Evolutionary conservation across 2,888 invertebrate genomes (phyloP).

Genomic region (Leucophenga maculata): DNA sequence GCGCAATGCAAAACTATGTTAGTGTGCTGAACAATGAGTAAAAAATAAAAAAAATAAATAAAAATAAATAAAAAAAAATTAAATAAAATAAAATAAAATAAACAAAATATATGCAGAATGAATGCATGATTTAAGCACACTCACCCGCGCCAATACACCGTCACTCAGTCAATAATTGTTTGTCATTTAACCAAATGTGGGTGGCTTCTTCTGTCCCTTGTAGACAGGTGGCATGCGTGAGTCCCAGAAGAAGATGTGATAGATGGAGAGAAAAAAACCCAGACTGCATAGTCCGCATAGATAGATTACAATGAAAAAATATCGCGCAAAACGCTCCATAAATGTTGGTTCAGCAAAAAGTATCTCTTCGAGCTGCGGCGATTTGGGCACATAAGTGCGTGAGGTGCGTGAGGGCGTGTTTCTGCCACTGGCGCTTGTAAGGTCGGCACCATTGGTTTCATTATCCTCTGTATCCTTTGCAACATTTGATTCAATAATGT

Average conservation of each 20-base stretch:
- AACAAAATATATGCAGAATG: neutral
- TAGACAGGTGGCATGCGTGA: constrained; percentile 71
- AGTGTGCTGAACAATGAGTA: neutral
- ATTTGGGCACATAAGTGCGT: constrained; percentile 53
- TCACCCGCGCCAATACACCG: no score
- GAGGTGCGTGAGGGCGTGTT: constrained; percentile 45
- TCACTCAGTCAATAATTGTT: no score
- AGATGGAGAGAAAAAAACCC: constrained; percentile 69
- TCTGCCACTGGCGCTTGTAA: constrained; percentile 37
- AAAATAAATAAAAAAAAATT: neutral
- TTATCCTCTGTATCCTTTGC: constrained; percentile 29
- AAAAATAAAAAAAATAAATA: neutral
- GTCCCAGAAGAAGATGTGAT: constrained; percentile 71
- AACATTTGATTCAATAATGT: constrained; percentile 58
- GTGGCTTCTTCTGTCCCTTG: constrained; percentile 63
- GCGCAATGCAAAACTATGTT: no score
- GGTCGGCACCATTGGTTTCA: neutral
- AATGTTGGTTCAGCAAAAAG: constrained; percentile 58
- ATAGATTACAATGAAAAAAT: constrained; percentile 66
- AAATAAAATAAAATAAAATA: neutral
- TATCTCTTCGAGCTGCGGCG: constrained; percentile 60
- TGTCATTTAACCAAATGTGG: constrained; percentile 47
- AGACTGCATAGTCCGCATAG: constrained; percentile 68
- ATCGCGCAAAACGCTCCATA: constrained; percentile 65
- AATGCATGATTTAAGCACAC: no score